These are phyloP conservation scores for Xestia ashworthii DNA, from an alignment of 2,888 invertebrate genomes.

Conservation along the genomic window DNA sequence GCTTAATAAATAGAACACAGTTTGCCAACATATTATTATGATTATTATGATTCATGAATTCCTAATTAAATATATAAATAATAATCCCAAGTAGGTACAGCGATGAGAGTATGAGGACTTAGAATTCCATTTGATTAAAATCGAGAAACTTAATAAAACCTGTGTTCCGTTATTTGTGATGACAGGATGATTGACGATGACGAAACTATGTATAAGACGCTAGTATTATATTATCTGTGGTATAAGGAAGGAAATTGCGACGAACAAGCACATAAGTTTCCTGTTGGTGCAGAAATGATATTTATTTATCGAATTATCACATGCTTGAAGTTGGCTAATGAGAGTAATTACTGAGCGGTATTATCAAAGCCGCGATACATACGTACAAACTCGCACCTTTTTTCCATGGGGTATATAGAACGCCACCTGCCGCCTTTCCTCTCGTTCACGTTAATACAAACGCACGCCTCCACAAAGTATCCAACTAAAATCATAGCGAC, in stretches of 20 bases:
- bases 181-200: not conserved
- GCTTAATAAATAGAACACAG: not conserved
- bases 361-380: constrained; percentile 4
- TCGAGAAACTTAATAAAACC: not conserved
- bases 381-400: not conserved
- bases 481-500: constrained; percentile 9
- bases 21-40: not conserved
- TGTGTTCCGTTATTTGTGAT: not conserved
- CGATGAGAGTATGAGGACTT: not conserved
- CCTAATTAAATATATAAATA: not conserved
- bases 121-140: not conserved
- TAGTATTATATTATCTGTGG: too few relatives aligned
- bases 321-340: not conserved
- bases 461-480: not conserved
- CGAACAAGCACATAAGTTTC: not conserved
- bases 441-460: not conserved
- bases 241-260: constrained; percentile 3
- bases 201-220: too few relatives aligned
- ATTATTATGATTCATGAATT: not conserved
- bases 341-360: not conserved
- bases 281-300: not conserved
- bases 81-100: not conserved
- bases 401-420: not conserved
- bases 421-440: not conserved
- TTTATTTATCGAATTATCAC: not conserved